Conservation (phyloP, 2,113 vertebrate genomes). For the Gila orcuttii region DNA sequence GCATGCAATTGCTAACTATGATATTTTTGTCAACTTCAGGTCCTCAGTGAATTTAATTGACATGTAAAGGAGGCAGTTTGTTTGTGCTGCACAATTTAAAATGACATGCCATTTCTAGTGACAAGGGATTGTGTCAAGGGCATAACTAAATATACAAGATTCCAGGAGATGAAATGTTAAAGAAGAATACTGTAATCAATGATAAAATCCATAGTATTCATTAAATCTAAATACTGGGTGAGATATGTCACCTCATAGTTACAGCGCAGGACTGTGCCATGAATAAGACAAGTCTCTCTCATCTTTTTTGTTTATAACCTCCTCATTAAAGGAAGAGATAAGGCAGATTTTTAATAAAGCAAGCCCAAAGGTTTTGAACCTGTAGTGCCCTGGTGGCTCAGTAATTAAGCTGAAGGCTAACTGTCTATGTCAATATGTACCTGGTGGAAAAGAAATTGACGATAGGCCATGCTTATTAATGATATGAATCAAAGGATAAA, state of each 20-base stretch:
- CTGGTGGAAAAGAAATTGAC: neutral
- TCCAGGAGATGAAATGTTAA: neutral
- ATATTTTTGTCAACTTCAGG: neutral
- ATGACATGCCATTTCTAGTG: neutral
- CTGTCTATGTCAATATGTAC: conserved; percentile 5
- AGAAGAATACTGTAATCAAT: neutral
- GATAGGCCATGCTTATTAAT: conserved; percentile 2
- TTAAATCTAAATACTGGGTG: neutral
- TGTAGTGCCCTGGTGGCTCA: neutral
- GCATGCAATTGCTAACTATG: neutral
- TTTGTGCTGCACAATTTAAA: neutral
- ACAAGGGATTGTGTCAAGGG: neutral
- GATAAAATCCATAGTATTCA: neutral
- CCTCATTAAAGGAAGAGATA: neutral
- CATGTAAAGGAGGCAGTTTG: neutral
- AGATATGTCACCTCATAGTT: neutral
- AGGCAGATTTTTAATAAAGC: conserved; percentile 9
- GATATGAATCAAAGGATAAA: neutral
- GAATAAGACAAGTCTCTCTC: neutral
- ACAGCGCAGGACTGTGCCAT: neutral
- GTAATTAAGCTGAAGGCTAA: neutral
- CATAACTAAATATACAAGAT: neutral
- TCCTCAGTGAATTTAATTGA: neutral
- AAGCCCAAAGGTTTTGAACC: neutral
- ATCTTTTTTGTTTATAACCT: neutral